Base-by-base conservation (phyloP, 2,113 vertebrate species). In the Cyanoderma ruficeps region DNA sequence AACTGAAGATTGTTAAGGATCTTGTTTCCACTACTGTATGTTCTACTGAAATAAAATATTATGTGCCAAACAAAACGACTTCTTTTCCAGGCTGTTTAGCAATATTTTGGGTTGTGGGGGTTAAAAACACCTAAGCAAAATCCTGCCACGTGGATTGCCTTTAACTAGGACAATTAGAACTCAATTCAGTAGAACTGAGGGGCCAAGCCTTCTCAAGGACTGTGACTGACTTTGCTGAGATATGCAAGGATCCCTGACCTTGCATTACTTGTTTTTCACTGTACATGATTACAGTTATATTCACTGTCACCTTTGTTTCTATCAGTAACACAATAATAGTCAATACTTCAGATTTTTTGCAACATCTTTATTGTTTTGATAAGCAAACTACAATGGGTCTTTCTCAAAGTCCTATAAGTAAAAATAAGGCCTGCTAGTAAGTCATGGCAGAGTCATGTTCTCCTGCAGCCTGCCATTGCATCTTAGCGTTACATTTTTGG, bases 11-110 rank as follows among this genome's bases (percentile, higher is more conserved):
- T 89, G 83, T 90, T 49, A 79, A 90, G 28, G 59, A 86, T 80
- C 59, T 72, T 92, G 56, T 92, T 97, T 94, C 85, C 72, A 70
- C 74, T 78, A 67, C 37, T 93, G 85, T 94, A 72, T 59, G 56
- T 87, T 89, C 64, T 91, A 82, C 39, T 67, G 50, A 93, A 97
- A 97, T 97, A 96, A 97, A 97, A 77, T 9, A 80, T 47, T 60
- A 79, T 24, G 64, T 91, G 76, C 55, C 69, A n/a, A 97, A 90
- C 16, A 87, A 93, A 83, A 67, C 0, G 0, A 68, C 14, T 71
- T 39, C 4, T 88, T 77, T 83, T 94, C 53, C 37, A 56, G 75
- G 11, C 35, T 76, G 15, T 42, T 87, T 52, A 55, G 52, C 60
- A 86, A 70, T 13, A 60, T 59, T 70, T 83, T 8, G 21, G 21